Evolutionary conservation across 92 coral and sea anemone species (phyloP), one percentile per base, ranked within the genome.

Genomic region (Virgularia gustaviana): DNA sequence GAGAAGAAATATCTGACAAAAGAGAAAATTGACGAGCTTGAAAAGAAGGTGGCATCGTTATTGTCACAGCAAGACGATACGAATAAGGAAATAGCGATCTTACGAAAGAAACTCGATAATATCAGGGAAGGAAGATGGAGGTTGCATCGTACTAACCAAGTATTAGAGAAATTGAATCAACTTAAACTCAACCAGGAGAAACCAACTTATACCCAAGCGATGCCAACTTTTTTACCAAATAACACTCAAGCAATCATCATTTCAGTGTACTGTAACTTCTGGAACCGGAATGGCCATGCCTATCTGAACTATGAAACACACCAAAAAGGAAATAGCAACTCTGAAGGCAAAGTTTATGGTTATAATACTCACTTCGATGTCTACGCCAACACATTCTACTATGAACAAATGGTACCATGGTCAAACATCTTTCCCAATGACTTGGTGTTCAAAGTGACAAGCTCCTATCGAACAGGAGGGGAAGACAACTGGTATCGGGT

Each of bases 171-270:
- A 37, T 75, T 85, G 9, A 49, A 64, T 0, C 71, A 72, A 28
- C 41, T 85, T 33, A 61, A 76, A 23, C 83, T 81, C n/a, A 78
- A 85, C 54, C 81, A 54, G 31, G 29, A 72, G 39, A 52, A 57
- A 4, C 90, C 90, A 27, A 86, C 90, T 6, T 81, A 81, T 72
- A 78, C 71, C 49, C 86, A 86, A 41, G 66, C 33, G 49, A 60
- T 86, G 63, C 90, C 90, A 16, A 57, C 81, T 34, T 16, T 49
- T 24, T 70, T 78, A 2, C 87, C 90, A 6, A 51, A 57, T 35
- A 82, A 72, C 63, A 86, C 90, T 39, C 75, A 72, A 41, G 84
- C 84, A 49, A 78, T 86, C 64, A 70, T 86, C 37, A 82, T 86
- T 36, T 86, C 90, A 6, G 78, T 86, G 22, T 82, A 22, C 60